phyloP scores from a whole-genome alignment of 2,797 vertebrate species.

The Setipinna tenuifilis region DNA sequence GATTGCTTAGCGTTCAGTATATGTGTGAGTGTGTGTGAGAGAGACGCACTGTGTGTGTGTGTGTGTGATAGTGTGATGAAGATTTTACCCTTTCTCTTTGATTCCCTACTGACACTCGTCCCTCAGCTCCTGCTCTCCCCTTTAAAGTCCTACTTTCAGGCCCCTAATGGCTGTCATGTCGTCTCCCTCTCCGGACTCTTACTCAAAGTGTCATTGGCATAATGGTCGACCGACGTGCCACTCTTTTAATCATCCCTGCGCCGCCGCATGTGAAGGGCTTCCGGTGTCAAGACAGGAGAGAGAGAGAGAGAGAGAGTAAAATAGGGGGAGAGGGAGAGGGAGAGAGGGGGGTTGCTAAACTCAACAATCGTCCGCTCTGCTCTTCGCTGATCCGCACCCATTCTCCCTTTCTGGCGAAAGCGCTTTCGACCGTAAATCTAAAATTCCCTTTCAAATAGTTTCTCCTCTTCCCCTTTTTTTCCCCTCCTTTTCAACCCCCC shows the following conservation, averaged over 20 bases:
- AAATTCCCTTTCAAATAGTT: constrained; percentile 88
- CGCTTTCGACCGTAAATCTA: constrained; percentile 79
- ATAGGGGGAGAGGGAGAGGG: constrained; percentile 39
- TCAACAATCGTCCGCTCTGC: constrained; percentile 50
- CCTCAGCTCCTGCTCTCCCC: constrained; percentile 73
- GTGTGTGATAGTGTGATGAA: constrained; percentile 78
- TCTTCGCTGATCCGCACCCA: constrained; percentile 60
- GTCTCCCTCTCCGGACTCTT: constrained; percentile 82
- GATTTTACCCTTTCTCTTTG: constrained; percentile 83
- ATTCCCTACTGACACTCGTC: constrained; percentile 83
- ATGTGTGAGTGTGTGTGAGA: constrained; percentile 36
- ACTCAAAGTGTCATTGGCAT: constrained; percentile 88
- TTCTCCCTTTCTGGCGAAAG: constrained; percentile 69
- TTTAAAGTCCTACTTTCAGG: constrained; percentile 86
- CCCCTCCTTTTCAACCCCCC: constrained; percentile 15
- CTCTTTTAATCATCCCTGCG: constrained; percentile 84
- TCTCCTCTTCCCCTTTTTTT: constrained; percentile 66
- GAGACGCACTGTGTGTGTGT: constrained; percentile 35
- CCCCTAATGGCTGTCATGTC: constrained; percentile 88
- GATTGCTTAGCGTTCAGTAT: background rate
- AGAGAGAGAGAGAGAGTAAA: constrained; percentile 33
- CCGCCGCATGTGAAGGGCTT: constrained; percentile 69
- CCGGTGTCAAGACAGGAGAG: constrained; percentile 73
- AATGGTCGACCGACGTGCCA: constrained; percentile 82
- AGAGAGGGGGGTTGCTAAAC: constrained; percentile 39